These are phyloP conservation scores for Carapus acus DNA, from an alignment of 2,797 vertebrate species.

Conservation along the genomic window DNA sequence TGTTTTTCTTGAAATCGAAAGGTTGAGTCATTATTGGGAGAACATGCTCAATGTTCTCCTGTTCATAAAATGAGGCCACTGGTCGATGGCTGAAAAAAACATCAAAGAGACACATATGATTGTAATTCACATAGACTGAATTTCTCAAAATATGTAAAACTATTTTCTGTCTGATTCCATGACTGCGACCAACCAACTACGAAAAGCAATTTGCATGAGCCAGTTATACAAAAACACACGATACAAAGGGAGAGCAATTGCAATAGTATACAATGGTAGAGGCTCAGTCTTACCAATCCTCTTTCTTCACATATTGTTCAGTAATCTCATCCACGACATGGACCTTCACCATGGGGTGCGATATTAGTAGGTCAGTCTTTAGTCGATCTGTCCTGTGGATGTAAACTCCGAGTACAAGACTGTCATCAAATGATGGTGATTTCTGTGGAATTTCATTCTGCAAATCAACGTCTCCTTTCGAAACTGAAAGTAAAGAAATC, in stretches of 20 bases:
- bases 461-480: conserved; percentile 52
- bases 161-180: no score
- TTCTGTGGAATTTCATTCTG: conserved; percentile 54
- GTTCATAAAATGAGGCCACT: conserved; percentile 85
- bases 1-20: conserved; percentile 88
- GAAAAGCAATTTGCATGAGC: no score
- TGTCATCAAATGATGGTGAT: conserved; percentile 74
- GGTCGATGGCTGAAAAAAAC: conserved; percentile 72
- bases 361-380: conserved; percentile 83
- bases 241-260: no score
- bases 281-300: conserved; percentile 86
- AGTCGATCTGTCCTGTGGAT: conserved; percentile 86
- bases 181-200: no score
- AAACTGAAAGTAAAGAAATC: conserved; percentile 38
- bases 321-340: conserved; percentile 85
- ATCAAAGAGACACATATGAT: conserved; percentile 2
- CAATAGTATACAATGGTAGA: no score
- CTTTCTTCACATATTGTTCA: conserved; percentile 87
- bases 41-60: conserved; percentile 79
- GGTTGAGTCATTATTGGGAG: conserved; percentile 91
- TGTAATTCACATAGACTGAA: no score
- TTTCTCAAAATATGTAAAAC: no score
- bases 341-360: conserved; percentile 93
- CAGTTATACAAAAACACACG: no score
- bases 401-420: conserved; percentile 85